These are phyloP conservation scores for Bembecia ichneumoniformis DNA, from an alignment of 2,888 invertebrate species.

Conservation along the genomic window DNA sequence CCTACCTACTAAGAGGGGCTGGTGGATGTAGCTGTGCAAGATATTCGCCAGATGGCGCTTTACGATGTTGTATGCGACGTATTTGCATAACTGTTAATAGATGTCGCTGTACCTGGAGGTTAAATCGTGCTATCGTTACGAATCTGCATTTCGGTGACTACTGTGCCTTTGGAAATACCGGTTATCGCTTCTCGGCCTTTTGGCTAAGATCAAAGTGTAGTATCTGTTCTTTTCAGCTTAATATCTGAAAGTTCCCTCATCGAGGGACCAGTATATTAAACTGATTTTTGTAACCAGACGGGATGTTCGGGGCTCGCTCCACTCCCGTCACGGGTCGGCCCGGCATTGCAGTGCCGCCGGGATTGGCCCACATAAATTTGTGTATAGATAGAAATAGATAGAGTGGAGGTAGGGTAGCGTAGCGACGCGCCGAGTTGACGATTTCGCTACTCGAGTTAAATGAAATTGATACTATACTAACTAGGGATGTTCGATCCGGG, in stretches of 20 bases:
- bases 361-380: constrained; percentile 11
- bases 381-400: too few relatives aligned
- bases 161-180: too few relatives aligned
- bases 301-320: constrained; percentile 19
- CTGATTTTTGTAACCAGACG: constrained; percentile 15
- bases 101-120: background rate
- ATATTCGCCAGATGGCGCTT: too few relatives aligned
- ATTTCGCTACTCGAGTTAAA: too few relatives aligned
- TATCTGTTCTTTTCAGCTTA: constrained; percentile 4
- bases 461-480: too few relatives aligned
- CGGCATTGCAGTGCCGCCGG: constrained; percentile 19
- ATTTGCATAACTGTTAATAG: constrained; percentile 1
- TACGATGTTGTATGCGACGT: constrained; percentile 5
- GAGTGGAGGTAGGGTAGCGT: too few relatives aligned
- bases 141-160: background rate
- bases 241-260: constrained; percentile 11
- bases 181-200: constrained; percentile 2
- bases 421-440: too few relatives aligned
- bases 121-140: background rate
- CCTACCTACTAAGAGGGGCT: too few relatives aligned
- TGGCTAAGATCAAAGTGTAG: constrained; percentile 2
- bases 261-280: constrained; percentile 18
- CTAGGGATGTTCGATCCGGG: too few relatives aligned
- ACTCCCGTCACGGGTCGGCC: constrained; percentile 18
- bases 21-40: too few relatives aligned